Conservation (phyloP, 2,797 vertebrate species). For the Pseudomugil gertrudae region DNA sequence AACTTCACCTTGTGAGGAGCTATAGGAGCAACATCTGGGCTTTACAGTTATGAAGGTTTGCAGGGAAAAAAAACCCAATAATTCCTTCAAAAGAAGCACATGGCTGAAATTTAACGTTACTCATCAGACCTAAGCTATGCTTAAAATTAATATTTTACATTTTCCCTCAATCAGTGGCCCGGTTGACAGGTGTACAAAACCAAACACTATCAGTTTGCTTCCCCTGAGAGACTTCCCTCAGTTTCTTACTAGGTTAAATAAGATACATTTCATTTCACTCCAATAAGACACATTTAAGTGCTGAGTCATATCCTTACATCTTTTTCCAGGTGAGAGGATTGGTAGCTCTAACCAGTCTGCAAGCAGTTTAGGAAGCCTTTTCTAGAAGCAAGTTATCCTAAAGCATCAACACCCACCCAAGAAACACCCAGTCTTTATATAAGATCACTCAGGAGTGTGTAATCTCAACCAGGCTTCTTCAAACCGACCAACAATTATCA, state of each 20-base stretch:
- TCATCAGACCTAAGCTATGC: slow-evolving; percentile 29
- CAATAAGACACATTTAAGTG: too few relatives aligned
- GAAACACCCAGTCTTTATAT: too few relatives aligned
- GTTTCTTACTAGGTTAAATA: background rate
- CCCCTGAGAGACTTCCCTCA: slow-evolving; percentile 19
- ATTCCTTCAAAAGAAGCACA: background rate
- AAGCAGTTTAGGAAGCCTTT: background rate
- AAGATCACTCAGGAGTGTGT: background rate
- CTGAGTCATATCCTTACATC: background rate
- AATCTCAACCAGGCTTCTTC: background rate
- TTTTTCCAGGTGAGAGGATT: background rate
- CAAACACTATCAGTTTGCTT: slow-evolving; percentile 48
- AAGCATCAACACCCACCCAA: background rate
- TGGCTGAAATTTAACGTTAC: slow-evolving; percentile 12
- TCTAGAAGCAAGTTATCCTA: too few relatives aligned
- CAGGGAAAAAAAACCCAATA: slow-evolving; percentile 3
- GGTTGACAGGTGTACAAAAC: slow-evolving; percentile 52
- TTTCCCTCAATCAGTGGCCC: slow-evolving; percentile 27
- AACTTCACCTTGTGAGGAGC: background rate
- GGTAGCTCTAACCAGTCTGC: background rate
- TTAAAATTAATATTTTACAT: slow-evolving; percentile 47
- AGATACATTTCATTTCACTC: background rate
- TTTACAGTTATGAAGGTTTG: background rate
- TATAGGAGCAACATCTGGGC: background rate
- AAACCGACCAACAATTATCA: background rate